phyloP scores from a whole-genome alignment of 2,113 vertebrate genomes.

The Perccottus glenii region DNA sequence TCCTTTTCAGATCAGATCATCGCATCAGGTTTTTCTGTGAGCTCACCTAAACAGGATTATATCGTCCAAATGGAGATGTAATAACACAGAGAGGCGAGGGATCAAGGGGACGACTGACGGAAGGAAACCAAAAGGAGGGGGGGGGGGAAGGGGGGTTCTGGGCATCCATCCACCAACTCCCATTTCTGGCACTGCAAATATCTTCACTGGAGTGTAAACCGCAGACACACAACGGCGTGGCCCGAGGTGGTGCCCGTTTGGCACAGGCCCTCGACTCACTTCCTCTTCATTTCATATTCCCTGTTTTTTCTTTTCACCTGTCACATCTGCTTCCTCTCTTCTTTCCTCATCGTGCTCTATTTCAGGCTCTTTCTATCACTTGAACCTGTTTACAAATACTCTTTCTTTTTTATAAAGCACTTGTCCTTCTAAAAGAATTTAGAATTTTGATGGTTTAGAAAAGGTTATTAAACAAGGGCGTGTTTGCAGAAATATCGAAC shows the following conservation, averaged over 20 bases:
- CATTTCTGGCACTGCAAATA: conserved; percentile 20
- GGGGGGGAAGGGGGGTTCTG: conserved; percentile 19
- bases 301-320: conserved; percentile 33
- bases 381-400: conserved; percentile 30
- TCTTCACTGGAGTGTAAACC: conserved; percentile 26
- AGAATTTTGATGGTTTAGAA: too few species aligned
- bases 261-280: conserved; percentile 27
- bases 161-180: conserved; percentile 24
- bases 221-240: conserved; percentile 37
- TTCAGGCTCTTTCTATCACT: neutral
- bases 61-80: conserved; percentile 15
- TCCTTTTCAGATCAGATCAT: conserved; percentile 8
- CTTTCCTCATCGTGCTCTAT: conserved; percentile 3
- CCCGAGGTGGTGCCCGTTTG: conserved; percentile 50
- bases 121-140: neutral
- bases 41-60: conserved; percentile 37
- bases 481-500: too few species aligned
- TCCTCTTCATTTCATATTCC: conserved; percentile 45
- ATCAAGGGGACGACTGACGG: conserved; percentile 1
- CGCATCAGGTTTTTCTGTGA: conserved; percentile 1
- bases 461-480: too few species aligned
- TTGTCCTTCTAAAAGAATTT: neutral
- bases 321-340: conserved; percentile 40
- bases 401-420: neutral
- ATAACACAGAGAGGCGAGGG: conserved; percentile 12